Conservation (phyloP, 2,888 invertebrate species). For the Platerodrilus igneus region DNA sequence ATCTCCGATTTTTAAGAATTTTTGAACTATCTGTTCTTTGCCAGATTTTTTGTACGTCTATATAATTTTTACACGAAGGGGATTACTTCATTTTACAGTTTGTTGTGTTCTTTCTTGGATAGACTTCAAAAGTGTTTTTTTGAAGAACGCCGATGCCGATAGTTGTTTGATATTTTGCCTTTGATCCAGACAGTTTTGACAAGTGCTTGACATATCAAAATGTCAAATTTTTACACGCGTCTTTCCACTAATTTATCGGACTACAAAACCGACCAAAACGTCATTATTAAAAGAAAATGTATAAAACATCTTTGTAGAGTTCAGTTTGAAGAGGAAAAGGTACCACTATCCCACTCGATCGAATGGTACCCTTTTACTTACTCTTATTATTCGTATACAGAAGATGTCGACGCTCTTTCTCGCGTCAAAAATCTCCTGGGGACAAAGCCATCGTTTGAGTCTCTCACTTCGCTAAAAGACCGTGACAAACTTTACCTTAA, state of each 20-base stretch:
- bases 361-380: conserved; percentile 44
- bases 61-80: too few relatives aligned
- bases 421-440: conserved; percentile 40
- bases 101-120: too few relatives aligned
- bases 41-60: too few relatives aligned
- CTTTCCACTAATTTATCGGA: conserved; percentile 24
- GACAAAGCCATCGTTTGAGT: conserved; percentile 13
- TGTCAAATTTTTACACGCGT: conserved; percentile 28
- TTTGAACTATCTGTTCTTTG: too few relatives aligned
- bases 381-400: conserved; percentile 47
- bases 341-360: conserved; percentile 8
- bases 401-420: conserved; percentile 46
- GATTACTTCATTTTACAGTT: too few relatives aligned
- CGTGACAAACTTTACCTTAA: conserved; percentile 3
- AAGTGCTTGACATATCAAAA: conserved; percentile 7
- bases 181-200: too few relatives aligned
- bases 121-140: too few relatives aligned
- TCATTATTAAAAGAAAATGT: conserved; percentile 35
- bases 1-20: too few relatives aligned
- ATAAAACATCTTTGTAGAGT: conserved; percentile 33
- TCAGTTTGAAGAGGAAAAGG: conserved; percentile 23
- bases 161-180: too few relatives aligned
- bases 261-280: conserved; percentile 35
- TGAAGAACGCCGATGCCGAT: too few relatives aligned
- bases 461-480: conserved; percentile 4